phyloP scores from a whole-genome alignment of 2,113 vertebrate genomes.

The Paedocypris sp. region DNA sequence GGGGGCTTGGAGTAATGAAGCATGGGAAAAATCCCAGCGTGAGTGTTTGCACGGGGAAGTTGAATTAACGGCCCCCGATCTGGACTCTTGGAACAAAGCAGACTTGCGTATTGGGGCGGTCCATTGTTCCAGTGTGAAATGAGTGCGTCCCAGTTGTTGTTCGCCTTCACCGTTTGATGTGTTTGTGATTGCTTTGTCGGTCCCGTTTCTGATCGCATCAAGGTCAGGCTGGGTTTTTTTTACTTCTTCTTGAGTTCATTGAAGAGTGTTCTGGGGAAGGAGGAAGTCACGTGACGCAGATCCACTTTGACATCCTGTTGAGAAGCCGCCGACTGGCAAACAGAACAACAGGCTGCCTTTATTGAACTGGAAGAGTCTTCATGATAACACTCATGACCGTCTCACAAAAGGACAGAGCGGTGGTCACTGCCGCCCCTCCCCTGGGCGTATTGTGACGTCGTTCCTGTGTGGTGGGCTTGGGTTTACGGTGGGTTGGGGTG shows the following conservation, averaged over 20 bases:
- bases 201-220: conserved; percentile 8
- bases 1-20: background rate
- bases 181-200: conserved; percentile 16
- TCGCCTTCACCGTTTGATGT: conserved; percentile 18
- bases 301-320: conserved; percentile 27
- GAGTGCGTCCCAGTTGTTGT: conserved; percentile 11
- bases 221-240: conserved; percentile 16
- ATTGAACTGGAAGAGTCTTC: conserved; percentile 1
- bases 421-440: conserved; percentile 1
- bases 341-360: conserved; percentile 10
- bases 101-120: background rate
- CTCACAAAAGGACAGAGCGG: conserved; percentile 23
- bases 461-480: conserved; percentile 76
- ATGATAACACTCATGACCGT: conserved; percentile 2
- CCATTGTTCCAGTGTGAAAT: conserved; percentile 4
- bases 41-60: background rate
- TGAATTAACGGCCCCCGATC: background rate
- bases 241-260: background rate
- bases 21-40: conserved; percentile 2
- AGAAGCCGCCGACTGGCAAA: conserved; percentile 14
- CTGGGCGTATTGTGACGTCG: conserved; percentile 59
- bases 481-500: conserved; percentile 54
- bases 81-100: conserved; percentile 7
- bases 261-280: conserved; percentile 18
- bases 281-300: conserved; percentile 23